phyloP scores from a whole-genome alignment of 2,797 vertebrate genomes.

The Sebastes hubbsi region DNA sequence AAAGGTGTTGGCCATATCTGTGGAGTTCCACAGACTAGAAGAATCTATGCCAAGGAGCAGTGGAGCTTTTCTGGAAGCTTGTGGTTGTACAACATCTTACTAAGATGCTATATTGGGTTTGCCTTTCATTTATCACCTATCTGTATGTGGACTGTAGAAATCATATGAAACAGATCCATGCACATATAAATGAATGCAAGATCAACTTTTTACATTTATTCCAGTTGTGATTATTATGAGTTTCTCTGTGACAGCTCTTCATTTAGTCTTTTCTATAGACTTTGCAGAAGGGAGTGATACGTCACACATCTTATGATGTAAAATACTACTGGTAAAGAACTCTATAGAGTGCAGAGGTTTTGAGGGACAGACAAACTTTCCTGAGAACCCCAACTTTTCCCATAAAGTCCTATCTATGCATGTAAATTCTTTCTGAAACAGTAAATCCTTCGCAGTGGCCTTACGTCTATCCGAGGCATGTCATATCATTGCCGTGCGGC shows the following conservation, averaged over 20 bases:
- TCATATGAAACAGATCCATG: background rate
- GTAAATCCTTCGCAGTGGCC: conserved; percentile 20
- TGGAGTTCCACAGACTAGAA: background rate
- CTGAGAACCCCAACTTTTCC: background rate
- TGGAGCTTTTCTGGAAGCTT: background rate
- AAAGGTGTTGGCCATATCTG: background rate
- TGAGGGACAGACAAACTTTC: background rate
- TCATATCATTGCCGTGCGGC: conserved; percentile 44
- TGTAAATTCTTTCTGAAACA: conserved; percentile 14
- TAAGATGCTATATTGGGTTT: background rate
- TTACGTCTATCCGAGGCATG: conserved; percentile 34
- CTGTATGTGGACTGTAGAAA: background rate
- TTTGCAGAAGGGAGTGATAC: background rate
- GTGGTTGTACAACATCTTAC: background rate
- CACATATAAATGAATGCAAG: background rate
- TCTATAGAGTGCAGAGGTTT: background rate
- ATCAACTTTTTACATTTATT: background rate
- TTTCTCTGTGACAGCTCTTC: background rate
- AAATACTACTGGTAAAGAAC: background rate
- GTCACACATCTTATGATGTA: background rate
- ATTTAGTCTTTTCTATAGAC: background rate
- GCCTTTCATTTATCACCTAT: background rate
- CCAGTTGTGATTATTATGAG: background rate
- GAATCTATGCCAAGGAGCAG: background rate
- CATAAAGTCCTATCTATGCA: conserved; percentile 10